Evolutionary conservation across 1,140 invertebrate species (phyloP).

Genomic region (Mya arenaria): DNA sequence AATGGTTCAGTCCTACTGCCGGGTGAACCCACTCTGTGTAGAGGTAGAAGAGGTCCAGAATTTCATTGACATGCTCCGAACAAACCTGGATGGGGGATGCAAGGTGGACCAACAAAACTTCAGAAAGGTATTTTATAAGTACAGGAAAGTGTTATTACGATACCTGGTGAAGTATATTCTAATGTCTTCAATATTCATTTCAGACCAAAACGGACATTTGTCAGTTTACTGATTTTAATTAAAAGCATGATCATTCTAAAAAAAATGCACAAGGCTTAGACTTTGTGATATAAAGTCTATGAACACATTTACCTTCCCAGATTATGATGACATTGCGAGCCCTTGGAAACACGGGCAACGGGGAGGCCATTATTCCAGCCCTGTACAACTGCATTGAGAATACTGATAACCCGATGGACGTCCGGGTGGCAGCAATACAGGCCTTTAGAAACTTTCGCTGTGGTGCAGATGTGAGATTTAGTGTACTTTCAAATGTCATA

Average conservation of each 20-base stretch:
- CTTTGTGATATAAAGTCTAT: too few relatives aligned
- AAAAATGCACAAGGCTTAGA: too few relatives aligned
- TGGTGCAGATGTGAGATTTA: constrained; percentile 84
- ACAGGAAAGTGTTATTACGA: too few relatives aligned
- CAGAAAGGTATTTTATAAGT: constrained; percentile 52
- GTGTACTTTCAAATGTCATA: too few relatives aligned
- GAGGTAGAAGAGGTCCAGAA: constrained; percentile 78
- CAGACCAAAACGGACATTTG: too few relatives aligned
- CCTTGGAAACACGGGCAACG: constrained; percentile 92
- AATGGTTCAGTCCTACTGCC: constrained; percentile 83
- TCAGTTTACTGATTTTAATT: too few relatives aligned
- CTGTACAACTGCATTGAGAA: constrained; percentile 86
- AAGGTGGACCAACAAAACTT: constrained; percentile 80
- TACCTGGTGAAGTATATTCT: too few relatives aligned
- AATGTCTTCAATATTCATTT: too few relatives aligned
- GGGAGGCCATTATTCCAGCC: constrained; percentile 85
- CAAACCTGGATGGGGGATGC: constrained; percentile 83
- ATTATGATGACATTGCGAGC: constrained; percentile 91
- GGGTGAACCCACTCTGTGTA: constrained; percentile 76
- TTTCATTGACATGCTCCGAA: constrained; percentile 82
- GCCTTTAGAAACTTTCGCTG: constrained; percentile 88
- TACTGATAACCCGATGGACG: constrained; percentile 85
- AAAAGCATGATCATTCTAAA: too few relatives aligned
- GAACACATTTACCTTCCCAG: constrained; percentile 77
- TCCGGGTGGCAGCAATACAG: constrained; percentile 91